Percentiles rank a stretch among this genome's conserved stretches.
phyloP scores from a whole-genome alignment of 1,140 invertebrate species.

The Metopolophium dirhodum region DNA sequence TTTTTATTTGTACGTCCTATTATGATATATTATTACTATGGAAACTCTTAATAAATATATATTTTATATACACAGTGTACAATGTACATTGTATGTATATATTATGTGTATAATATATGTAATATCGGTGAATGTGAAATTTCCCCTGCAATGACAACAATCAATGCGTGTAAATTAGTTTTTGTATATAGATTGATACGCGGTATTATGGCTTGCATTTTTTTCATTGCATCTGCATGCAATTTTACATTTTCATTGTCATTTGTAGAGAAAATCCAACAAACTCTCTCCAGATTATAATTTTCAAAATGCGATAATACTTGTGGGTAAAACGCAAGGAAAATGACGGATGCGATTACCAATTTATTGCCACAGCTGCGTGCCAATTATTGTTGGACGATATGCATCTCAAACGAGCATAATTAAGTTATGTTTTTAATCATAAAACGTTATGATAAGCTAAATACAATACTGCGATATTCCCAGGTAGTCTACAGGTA shows the following conservation, averaged over 20 bases:
- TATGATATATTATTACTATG: constrained; percentile 12
- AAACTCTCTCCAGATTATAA: constrained; percentile 18
- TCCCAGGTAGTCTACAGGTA: not conserved
- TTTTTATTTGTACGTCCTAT: not conserved
- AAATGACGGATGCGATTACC: not conserved
- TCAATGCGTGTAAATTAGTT: constrained; percentile 5
- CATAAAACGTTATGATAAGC: not conserved
- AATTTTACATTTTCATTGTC: not conserved
- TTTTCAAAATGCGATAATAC: not conserved
- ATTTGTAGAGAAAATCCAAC: not conserved
- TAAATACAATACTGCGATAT: not conserved
- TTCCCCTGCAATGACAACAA: not conserved
- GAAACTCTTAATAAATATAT: not conserved
- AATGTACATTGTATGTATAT: not conserved
- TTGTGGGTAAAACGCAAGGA: not conserved
- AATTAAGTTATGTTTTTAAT: not conserved
- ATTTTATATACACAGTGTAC: not conserved
- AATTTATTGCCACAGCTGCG: not conserved
- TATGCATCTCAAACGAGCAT: not conserved
- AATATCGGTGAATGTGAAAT: constrained; percentile 31
- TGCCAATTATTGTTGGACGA: not conserved
- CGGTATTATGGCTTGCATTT: not conserved
- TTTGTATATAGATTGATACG: not conserved
- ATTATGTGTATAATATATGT: not conserved
- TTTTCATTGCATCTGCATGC: not conserved